Conservation (phyloP, 2,797 vertebrate species). For the Fundulus diaphanus region DNA sequence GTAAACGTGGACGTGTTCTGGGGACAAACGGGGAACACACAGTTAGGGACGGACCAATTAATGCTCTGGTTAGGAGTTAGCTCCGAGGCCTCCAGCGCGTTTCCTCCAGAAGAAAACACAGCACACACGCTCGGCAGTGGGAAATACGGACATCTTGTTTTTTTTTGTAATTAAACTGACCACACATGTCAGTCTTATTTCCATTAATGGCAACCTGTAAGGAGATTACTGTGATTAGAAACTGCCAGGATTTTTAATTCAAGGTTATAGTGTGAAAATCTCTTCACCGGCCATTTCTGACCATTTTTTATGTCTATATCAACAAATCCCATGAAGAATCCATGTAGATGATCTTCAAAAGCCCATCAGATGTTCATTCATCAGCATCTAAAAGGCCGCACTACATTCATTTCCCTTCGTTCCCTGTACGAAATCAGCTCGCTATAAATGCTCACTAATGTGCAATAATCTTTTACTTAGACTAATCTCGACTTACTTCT, state of each 20-base stretch:
- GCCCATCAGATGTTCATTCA: background rate
- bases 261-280: background rate
- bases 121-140: background rate
- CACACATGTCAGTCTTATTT: background rate
- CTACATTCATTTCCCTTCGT: background rate
- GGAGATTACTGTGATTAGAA: background rate
- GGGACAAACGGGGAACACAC: slow-evolving; percentile 29
- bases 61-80: slow-evolving; percentile 38
- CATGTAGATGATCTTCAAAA: background rate
- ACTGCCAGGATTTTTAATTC: background rate
- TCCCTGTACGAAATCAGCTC: background rate
- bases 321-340: background rate
- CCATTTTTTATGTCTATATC: background rate
- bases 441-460: background rate
- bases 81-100: slow-evolving; percentile 15
- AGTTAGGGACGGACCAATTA: slow-evolving; percentile 44
- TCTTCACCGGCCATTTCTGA: background rate
- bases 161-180: too few relatives aligned
- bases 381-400: background rate
- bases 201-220: background rate
- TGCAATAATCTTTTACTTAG: slow-evolving; percentile 7
- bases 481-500: background rate
- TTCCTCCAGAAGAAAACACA: slow-evolving; percentile 15
- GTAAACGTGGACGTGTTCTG: slow-evolving; percentile 87
- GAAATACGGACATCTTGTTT: background rate